Evolutionary conservation across 2,113 vertebrate species (phyloP).

Genomic region (Poecile atricapillus): DNA sequence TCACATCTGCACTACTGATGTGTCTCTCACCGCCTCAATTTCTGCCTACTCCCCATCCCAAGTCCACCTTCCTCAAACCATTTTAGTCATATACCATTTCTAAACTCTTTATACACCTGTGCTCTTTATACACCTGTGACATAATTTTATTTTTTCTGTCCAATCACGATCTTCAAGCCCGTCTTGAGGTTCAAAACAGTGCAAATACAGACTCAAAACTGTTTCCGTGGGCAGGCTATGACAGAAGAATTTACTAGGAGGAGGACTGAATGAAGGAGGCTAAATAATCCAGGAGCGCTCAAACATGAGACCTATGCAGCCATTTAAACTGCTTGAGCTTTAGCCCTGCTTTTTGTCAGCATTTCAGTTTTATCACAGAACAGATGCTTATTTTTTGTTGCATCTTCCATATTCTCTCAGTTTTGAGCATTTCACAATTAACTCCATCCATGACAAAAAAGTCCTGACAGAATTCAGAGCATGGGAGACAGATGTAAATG

Average conservation of each 20-base stretch:
- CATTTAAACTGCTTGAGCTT: not conserved
- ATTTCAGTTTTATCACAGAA: conserved; percentile 3
- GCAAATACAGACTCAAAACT: not conserved
- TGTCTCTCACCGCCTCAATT: not conserved
- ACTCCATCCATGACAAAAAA: conserved; percentile 9
- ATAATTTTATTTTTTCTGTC: not conserved
- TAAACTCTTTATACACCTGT: not conserved
- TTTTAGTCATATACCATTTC: not conserved
- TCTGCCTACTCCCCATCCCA: not conserved
- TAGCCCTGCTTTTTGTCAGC: conserved; percentile 20
- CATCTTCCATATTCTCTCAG: not conserved
- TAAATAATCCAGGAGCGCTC: not conserved
- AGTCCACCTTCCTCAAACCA: not conserved
- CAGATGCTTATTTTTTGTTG: not conserved
- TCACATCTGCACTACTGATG: not conserved
- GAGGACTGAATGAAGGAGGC: not conserved
- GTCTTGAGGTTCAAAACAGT: not conserved
- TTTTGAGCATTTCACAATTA: conserved; percentile 17
- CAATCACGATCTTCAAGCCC: not conserved
- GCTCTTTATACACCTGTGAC: not conserved
- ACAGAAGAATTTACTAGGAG: not conserved
- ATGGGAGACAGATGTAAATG: conserved; percentile 30
- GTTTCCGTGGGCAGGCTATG: not conserved
- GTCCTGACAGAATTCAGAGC: not conserved
- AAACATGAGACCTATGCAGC: not conserved